A percentile compares a stretch with the other conserved stretches of the same genome.
phyloP scores from a whole-genome alignment of 1,140 invertebrate genomes.

The Hylyphantes graminicola region DNA sequence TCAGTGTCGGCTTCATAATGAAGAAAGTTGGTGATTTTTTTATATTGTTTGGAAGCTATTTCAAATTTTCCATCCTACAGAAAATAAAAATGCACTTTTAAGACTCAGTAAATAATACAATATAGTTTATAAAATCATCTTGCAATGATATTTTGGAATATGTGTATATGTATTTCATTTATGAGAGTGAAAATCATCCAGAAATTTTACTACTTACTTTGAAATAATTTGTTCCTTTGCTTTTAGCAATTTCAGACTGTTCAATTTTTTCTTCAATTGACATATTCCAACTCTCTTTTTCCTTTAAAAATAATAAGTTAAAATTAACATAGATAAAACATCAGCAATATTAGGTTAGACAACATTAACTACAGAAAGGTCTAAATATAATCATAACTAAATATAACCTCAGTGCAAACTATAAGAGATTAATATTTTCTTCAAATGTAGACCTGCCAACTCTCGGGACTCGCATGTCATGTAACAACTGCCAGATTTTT shows the following conservation, averaged over 20 bases:
- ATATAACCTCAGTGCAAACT: too few relatives aligned
- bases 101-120: background rate
- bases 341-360: too few relatives aligned
- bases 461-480: too few relatives aligned
- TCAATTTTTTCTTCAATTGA: slow-evolving; percentile 83
- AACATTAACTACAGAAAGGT: too few relatives aligned
- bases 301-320: slow-evolving; percentile 66
- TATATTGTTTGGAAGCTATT: slow-evolving; percentile 89
- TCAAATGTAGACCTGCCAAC: too few relatives aligned
- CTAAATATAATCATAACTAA: too few relatives aligned
- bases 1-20: slow-evolving; percentile 59
- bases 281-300: slow-evolving; percentile 83
- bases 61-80: slow-evolving; percentile 77
- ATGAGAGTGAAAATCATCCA: too few relatives aligned
- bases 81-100: slow-evolving; percentile 11
- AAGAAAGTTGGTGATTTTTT: slow-evolving; percentile 74
- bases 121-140: background rate
- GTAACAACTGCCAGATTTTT: too few relatives aligned
- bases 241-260: slow-evolving; percentile 85
- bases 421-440: too few relatives aligned
- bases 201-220: slow-evolving; percentile 66
- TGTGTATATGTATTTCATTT: too few relatives aligned
- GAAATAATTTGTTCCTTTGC: slow-evolving; percentile 92
- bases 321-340: too few relatives aligned
- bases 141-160: too few relatives aligned